phyloP scores from a whole-genome alignment of 30 jellyfish, hydroid and myxozoan genomes.

The Mastigias papua region DNA sequence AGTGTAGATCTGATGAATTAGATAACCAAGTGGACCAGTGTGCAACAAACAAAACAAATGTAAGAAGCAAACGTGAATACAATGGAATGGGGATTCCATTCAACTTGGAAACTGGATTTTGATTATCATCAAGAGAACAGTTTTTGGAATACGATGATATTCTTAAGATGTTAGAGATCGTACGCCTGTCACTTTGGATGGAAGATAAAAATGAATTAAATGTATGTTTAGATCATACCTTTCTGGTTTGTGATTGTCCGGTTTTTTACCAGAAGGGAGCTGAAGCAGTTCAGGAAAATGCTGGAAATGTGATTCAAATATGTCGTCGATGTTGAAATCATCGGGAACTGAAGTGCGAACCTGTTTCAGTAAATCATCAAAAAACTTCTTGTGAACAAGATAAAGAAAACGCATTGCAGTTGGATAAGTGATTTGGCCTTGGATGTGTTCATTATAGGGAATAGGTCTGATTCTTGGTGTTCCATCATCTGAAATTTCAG shows the following conservation, averaged over 20 bases:
- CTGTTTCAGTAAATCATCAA: constrained; percentile 39
- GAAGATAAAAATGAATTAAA: too few relatives aligned
- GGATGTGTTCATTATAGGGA: constrained; percentile 35
- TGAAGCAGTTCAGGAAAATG: constrained; percentile 69
- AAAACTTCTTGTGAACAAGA: constrained; percentile 68
- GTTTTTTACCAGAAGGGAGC: constrained; percentile 4
- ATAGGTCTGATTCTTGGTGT: constrained; percentile 69
- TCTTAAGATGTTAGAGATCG: too few relatives aligned
- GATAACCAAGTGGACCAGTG: too few relatives aligned
- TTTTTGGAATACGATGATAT: too few relatives aligned
- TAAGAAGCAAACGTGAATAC: too few relatives aligned
- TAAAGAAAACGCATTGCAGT: constrained; percentile 69
- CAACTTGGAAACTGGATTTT: too few relatives aligned
- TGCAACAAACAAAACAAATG: too few relatives aligned
- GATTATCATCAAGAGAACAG: too few relatives aligned
- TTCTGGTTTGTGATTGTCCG: not conserved
- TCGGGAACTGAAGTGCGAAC: constrained; percentile 33
- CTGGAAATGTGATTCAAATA: constrained; percentile 58
- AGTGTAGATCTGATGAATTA: too few relatives aligned
- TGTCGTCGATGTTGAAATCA: constrained; percentile 65
- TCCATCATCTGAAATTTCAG: constrained; percentile 57
- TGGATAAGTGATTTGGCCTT: constrained; percentile 66
- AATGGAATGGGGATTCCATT: too few relatives aligned
- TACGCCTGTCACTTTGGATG: not conserved
- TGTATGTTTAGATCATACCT: not conserved